Evolutionary conservation across 2,797 vertebrate genomes (phyloP).

Genomic region (Alauda arvensis): DNA sequence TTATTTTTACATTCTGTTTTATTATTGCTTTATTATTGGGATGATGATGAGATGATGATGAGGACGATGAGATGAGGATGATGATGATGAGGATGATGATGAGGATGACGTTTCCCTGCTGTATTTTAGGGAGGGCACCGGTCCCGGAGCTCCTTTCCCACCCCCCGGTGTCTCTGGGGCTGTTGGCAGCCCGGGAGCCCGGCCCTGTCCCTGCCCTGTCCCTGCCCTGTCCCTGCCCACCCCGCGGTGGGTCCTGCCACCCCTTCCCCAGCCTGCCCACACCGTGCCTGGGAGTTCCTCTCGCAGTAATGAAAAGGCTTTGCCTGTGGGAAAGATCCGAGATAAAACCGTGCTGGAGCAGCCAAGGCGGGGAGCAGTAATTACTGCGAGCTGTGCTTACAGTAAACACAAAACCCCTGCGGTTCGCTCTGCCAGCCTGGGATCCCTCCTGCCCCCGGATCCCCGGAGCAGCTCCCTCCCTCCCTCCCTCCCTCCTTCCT

Average conservation of each 20-base stretch:
- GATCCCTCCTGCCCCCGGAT: background rate
- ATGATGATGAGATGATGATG: background rate
- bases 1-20: background rate
- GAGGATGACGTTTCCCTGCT: background rate
- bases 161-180: background rate
- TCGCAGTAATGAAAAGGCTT: conserved; percentile 33
- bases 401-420: conserved; percentile 25
- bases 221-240: background rate
- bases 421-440: background rate
- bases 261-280: background rate
- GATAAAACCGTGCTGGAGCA: conserved; percentile 36
- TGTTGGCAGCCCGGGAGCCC: too few species aligned
- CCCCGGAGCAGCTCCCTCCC: background rate
- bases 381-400: conserved; percentile 40
- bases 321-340: conserved; percentile 50
- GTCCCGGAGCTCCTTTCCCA: background rate
- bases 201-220: background rate
- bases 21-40: background rate
- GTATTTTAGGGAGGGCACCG: background rate
- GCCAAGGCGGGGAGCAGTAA: conserved; percentile 2
- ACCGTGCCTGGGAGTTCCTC: conserved; percentile 24
- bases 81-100: background rate
- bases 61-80: too few species aligned
- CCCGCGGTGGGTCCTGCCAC: background rate
- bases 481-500: too few species aligned